Conservation (phyloP, 1,140 invertebrate species). For the Achroia grisella region DNA sequence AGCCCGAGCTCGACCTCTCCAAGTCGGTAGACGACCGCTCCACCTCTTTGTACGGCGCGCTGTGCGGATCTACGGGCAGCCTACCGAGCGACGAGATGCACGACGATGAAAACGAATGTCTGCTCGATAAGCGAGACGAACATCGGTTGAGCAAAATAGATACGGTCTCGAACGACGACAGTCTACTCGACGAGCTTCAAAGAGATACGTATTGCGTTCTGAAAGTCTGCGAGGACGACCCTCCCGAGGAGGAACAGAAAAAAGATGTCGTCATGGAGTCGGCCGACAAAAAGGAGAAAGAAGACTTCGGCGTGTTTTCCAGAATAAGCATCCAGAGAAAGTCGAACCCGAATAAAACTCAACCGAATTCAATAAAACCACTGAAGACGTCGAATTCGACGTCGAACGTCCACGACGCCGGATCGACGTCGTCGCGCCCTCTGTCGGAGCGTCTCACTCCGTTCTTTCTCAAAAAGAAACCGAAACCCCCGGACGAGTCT, state of each 20-base stretch:
- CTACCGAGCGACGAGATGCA: conserved; percentile 21
- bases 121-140: conserved; percentile 27
- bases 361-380: conserved; percentile 37
- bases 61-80: conserved; percentile 24
- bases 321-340: conserved; percentile 60
- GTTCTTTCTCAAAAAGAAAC: conserved; percentile 65
- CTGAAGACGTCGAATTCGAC: conserved; percentile 58
- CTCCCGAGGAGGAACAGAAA: conserved; percentile 19
- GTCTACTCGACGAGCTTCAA: conserved; percentile 54
- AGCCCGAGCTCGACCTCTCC: conserved; percentile 15
- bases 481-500: conserved; percentile 47
- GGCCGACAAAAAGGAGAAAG: conserved; percentile 26
- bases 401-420: conserved; percentile 51
- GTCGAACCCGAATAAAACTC: conserved; percentile 64
- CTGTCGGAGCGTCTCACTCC: conserved; percentile 56
- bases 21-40: conserved; percentile 11
- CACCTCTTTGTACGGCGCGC: conserved; percentile 18
- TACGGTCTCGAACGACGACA: conserved; percentile 50
- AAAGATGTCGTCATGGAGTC: conserved; percentile 13
- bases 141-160: conserved; percentile 13
- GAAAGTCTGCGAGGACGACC: conserved; percentile 54
- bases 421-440: conserved; percentile 46
- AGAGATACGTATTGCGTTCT: conserved; percentile 54
- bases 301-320: conserved; percentile 55
- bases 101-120: conserved; percentile 18